phyloP scores from a whole-genome alignment of 1,140 invertebrate species.

The Oryzaephilus surinamensis region DNA sequence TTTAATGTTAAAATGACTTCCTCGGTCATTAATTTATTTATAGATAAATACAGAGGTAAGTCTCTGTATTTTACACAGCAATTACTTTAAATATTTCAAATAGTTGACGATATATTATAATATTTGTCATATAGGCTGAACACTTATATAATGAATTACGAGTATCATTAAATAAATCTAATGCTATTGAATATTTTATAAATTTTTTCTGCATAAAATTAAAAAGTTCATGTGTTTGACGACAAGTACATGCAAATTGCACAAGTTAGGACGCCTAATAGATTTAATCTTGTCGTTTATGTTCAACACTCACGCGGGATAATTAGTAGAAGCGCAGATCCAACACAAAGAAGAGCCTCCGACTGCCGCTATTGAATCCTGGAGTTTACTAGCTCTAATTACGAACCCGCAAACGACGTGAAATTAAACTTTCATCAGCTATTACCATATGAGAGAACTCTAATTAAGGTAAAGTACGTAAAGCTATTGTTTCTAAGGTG shows the following conservation, averaged over 20 bases:
- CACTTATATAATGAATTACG: no score
- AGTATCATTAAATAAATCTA: no score
- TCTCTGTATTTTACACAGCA: no score
- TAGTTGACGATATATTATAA: no score
- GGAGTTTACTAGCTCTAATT: conserved; percentile 33
- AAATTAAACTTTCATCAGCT: conserved; percentile 39
- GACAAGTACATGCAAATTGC: conserved; percentile 32
- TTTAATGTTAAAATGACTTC: no score
- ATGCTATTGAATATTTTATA: no score
- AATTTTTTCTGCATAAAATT: no score
- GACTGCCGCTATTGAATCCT: conserved; percentile 28
- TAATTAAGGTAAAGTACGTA: conserved; percentile 35
- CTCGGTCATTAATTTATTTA: no score
- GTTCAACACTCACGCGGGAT: conserved; percentile 34
- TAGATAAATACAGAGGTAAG: no score
- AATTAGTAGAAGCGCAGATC: conserved; percentile 33
- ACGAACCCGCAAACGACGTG: conserved; percentile 33
- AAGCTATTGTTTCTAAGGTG: conserved; percentile 25
- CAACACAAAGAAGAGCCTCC: conserved; percentile 25
- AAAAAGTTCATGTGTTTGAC: conserved; percentile 13
- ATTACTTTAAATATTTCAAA: no score
- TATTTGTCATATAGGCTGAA: no score
- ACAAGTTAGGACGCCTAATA: conserved; percentile 34
- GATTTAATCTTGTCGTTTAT: conserved; percentile 37
- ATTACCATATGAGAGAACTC: conserved; percentile 37